Conservation (phyloP, 2,888 invertebrate species). For the Mythimna ferrago region DNA sequence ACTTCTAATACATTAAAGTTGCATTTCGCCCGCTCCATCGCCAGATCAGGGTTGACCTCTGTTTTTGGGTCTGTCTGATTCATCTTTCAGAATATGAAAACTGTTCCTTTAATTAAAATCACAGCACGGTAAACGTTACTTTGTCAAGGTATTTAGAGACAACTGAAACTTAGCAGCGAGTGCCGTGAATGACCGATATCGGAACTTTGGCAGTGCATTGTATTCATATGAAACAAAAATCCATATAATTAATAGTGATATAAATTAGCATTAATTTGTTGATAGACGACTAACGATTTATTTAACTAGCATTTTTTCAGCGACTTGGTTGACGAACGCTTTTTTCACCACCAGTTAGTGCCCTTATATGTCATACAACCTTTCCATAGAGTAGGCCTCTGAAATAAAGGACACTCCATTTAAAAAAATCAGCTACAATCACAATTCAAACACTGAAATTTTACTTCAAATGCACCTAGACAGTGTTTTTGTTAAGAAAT, state of each 20-base stretch:
- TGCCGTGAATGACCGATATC: neutral
- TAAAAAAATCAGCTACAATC: no score
- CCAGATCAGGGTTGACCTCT: conserved; percentile 92
- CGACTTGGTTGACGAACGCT: conserved; percentile 12
- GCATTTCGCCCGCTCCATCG: conserved; percentile 93
- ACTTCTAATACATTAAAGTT: conserved; percentile 94
- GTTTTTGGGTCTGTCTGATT: conserved; percentile 58
- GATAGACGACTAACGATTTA: conserved; percentile 5
- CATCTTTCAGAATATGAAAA: conserved; percentile 55
- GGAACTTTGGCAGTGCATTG: conserved; percentile 19
- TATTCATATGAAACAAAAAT: conserved; percentile 35
- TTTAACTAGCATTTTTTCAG: neutral
- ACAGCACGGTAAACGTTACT: conserved; percentile 28
- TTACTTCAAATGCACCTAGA: no score
- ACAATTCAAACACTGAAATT: no score
- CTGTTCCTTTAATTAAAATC: neutral
- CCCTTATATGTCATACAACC: no score
- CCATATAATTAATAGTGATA: conserved; percentile 32
- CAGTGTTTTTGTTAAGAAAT: no score
- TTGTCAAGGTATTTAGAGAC: conserved; percentile 4
- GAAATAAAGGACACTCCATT: no score
- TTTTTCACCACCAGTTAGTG: neutral
- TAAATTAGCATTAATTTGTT: conserved; percentile 31
- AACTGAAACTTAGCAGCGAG: conserved; percentile 31
- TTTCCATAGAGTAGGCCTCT: no score